Evolutionary conservation across 1,140 invertebrate species (phyloP).

Genomic region (Drosophila orena): DNA sequence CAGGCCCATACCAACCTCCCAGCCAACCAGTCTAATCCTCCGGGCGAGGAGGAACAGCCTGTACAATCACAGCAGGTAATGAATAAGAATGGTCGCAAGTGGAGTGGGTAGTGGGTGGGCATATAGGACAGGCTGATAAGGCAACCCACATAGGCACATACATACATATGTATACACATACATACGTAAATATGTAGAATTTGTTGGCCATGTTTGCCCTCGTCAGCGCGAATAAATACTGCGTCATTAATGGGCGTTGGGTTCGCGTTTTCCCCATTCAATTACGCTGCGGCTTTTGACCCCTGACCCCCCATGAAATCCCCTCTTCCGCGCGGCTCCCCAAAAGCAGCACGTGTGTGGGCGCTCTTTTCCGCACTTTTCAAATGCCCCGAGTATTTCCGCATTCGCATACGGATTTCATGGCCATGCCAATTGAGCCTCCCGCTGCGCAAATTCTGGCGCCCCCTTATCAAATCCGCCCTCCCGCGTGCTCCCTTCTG

Average conservation of each 20-base stretch:
- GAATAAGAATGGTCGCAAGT: constrained; percentile 1
- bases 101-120: not conserved
- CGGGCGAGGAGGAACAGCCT: constrained; percentile 17
- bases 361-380: constrained; percentile 25
- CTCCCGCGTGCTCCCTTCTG: not conserved
- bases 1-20: not conserved
- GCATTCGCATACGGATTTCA: constrained; percentile 32
- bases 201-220: constrained; percentile 25
- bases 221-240: constrained; percentile 20
- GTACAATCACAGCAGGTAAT: constrained; percentile 34
- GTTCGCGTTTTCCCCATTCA: constrained; percentile 19
- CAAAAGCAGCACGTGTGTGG: constrained; percentile 19
- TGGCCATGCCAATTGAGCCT: constrained; percentile 41
- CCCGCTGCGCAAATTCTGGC: constrained; percentile 45
- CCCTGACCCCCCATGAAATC: not conserved
- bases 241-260: constrained; percentile 10
- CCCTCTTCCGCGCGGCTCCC: not conserved
- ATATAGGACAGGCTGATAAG: constrained; percentile 46
- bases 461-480: constrained; percentile 10
- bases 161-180: too few relatives aligned
- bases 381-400: constrained; percentile 31
- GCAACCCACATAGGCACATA: not conserved
- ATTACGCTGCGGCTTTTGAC: constrained; percentile 25
- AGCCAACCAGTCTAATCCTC: constrained; percentile 13
- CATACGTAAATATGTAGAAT: not conserved